Base-by-base conservation (phyloP, 2,888 invertebrate species). In the Lepidochrysops patricia region DNA sequence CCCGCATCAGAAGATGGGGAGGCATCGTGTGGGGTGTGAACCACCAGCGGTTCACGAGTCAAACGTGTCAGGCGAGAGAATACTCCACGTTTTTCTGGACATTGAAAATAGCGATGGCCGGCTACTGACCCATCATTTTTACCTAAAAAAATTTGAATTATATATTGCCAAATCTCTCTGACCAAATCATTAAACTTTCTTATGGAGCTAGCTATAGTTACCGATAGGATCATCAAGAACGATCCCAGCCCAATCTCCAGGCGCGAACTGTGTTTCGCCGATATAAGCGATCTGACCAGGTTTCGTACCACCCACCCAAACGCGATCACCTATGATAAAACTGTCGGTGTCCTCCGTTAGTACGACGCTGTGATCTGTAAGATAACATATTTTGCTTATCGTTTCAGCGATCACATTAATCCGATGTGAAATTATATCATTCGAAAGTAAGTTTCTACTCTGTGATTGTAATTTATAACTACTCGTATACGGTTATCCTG, bases 161-260 rank as follows among this genome's bases (percentile, higher is more conserved):
- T 9, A 29, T 19, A 29, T 54, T 9, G 19, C 6, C 23, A 27
- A 15, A n/a, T n/a, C n/a, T 32, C 15, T 19, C 32, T 43, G 13
- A 54, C 7, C 48, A 2, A 23, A 49, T 1, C 25, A 6, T 2
- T 23, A 27, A 52, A 0, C 37, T 2, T 37, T 1, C 19, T 9
- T 43, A n/a, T 9, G 4, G 15, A 48, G 19, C 9, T 35, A 32
- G n/a, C 26, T 25, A 57, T 61, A 67, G 89, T 88, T 90, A 95
- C 98, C 99, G 73, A 96, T 94, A 43, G 97, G 93, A 70, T 98
- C 97, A 82, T 98, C 98, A 68, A 99, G 92, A 63, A 97, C 98
- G 63, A 99, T 94, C 57, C 98, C 99, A 57, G 98, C 98, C 98
- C 98, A 99, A 67, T 98, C 97, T 63, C 99, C 99, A 19, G 97